Evolutionary conservation across 2,888 invertebrate species (phyloP).

Genomic region (Nomada lathburiana): DNA sequence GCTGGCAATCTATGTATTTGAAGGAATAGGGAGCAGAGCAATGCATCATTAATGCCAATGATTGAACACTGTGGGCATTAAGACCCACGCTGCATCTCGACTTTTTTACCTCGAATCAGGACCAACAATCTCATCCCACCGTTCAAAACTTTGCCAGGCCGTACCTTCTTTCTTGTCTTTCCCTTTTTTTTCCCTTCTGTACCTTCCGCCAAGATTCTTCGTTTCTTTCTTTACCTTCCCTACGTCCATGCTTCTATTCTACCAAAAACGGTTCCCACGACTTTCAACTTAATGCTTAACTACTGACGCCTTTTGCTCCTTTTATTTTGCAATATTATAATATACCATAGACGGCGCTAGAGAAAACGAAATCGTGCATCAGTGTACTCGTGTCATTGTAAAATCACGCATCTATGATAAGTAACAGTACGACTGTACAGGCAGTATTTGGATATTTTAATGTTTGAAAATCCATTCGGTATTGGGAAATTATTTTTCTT

Average conservation of each 20-base stretch:
- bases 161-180: constrained; percentile 43
- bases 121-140: constrained; percentile 60
- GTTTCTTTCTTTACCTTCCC: constrained; percentile 51
- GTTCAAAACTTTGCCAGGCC: constrained; percentile 60
- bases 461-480: too few species aligned
- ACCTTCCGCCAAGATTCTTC: constrained; percentile 48
- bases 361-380: too few species aligned
- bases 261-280: constrained; percentile 71
- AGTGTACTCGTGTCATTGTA: too few species aligned
- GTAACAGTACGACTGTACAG: too few species aligned
- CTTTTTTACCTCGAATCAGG: constrained; percentile 49
- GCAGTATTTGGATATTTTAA: too few species aligned
- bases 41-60: constrained; percentile 18
- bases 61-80: constrained; percentile 15
- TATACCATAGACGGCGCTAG: too few species aligned
- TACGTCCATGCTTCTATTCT: constrained; percentile 50
- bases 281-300: constrained; percentile 60
- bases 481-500: too few species aligned
- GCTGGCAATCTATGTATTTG: neutral
- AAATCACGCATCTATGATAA: too few species aligned
- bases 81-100: constrained; percentile 43
- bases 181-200: constrained; percentile 54
- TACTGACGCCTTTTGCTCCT: constrained; percentile 53
- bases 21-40: neutral
- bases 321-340: constrained; percentile 2